Conservation (phyloP, 2,888 invertebrate species). For the Rugalucina vietnamica region DNA sequence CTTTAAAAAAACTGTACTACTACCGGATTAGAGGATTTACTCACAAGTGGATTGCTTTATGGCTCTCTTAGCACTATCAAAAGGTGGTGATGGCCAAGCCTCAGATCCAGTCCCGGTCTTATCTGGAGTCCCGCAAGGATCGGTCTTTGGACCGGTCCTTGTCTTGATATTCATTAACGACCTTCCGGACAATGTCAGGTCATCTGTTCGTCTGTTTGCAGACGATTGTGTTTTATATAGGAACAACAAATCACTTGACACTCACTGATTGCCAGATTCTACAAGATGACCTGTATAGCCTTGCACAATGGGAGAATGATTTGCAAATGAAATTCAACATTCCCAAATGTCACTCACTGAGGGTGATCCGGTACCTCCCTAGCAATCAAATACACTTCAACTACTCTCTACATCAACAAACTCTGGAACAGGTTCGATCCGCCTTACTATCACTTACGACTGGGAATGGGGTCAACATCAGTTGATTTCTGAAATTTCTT, state of each 20-base stretch:
- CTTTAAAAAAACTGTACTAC: too few relatives aligned
- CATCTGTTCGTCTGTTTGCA: not conserved
- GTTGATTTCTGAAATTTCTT: not conserved
- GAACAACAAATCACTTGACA: not conserved
- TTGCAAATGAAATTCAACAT: constrained; percentile 1
- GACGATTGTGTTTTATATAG: not conserved
- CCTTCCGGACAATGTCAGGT: too few relatives aligned
- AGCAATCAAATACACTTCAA: not conserved
- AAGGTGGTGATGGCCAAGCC: too few relatives aligned
- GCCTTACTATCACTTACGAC: not conserved
- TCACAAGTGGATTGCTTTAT: too few relatives aligned
- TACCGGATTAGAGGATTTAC: too few relatives aligned
- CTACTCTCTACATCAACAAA: not conserved
- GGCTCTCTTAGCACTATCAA: too few relatives aligned
- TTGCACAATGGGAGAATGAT: not conserved
- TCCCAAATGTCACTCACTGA: not conserved
- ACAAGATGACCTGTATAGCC: not conserved
- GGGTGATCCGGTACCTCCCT: not conserved
- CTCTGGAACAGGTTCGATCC: not conserved
- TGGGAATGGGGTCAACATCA: not conserved
- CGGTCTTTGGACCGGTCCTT: too few relatives aligned
- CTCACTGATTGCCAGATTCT: not conserved
- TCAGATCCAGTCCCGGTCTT: too few relatives aligned
- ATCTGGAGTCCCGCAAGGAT: too few relatives aligned
- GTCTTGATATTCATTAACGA: too few relatives aligned